phyloP scores from a whole-genome alignment of 2,888 invertebrate genomes.

The Hermaeophaga mercurialis region DNA sequence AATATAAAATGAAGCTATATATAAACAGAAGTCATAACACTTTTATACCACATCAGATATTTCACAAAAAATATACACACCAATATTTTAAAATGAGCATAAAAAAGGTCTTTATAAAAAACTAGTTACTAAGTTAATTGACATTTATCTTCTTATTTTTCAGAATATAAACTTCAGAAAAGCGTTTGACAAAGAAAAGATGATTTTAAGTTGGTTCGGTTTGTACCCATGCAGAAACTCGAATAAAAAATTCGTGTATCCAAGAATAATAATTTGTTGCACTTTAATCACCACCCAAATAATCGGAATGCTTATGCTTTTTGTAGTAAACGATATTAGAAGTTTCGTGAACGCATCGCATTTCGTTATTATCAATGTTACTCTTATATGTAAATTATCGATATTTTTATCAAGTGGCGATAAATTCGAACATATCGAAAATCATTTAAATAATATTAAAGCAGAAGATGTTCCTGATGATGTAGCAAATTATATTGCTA shows the following conservation, averaged over 20 bases:
- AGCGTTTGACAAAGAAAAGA: slow-evolving; percentile 8
- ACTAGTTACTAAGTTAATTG: too few species aligned
- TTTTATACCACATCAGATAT: too few species aligned
- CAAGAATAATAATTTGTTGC: background rate
- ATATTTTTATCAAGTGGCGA: background rate
- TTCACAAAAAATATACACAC: too few species aligned
- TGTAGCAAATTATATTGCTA: background rate
- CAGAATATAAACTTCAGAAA: background rate
- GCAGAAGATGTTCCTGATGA: background rate
- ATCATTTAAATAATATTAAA: background rate
- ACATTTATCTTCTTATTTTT: too few species aligned
- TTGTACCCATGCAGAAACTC: background rate
- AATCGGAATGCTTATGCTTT: background rate
- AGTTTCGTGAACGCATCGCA: background rate
- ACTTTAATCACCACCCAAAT: background rate
- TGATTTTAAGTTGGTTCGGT: background rate
- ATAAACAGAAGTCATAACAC: too few species aligned
- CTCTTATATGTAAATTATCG: background rate
- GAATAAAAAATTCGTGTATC: background rate
- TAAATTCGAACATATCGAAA: background rate
- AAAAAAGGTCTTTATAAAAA: too few species aligned
- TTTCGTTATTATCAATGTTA: slow-evolving; percentile 1
- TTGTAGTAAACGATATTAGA: background rate
- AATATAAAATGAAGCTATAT: too few species aligned
- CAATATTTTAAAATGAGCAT: too few species aligned